Percentiles rank a stretch among this genome's conserved stretches.
Conservation (phyloP, 2,797 vertebrate species). For the Monodelphis domestica region DNA sequence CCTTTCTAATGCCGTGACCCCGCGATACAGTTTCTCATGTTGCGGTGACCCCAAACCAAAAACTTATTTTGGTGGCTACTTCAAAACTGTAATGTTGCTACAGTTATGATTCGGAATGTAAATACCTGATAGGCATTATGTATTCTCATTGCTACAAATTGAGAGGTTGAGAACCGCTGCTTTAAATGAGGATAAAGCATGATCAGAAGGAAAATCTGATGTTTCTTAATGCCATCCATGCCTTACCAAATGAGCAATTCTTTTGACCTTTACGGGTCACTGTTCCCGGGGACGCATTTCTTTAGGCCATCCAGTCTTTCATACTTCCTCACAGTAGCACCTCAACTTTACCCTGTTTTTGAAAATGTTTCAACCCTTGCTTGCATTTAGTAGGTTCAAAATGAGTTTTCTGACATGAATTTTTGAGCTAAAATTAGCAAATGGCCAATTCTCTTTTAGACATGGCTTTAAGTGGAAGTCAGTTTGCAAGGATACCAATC, state of each 20-base stretch:
- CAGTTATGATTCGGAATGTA: too few species aligned
- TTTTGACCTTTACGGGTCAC: not conserved
- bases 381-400: not conserved
- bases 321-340: not conserved
- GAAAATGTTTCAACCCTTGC: not conserved
- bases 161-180: too few species aligned
- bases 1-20: too few species aligned
- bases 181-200: constrained; percentile 57
- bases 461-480: not conserved
- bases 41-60: too few species aligned
- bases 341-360: too few species aligned
- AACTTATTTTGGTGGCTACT: too few species aligned
- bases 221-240: constrained; percentile 34
- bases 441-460: not conserved
- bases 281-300: rapidly evolving
- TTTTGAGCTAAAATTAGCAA: not conserved
- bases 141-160: too few species aligned
- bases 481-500: not conserved
- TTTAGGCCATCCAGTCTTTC: not conserved
- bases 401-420: not conserved
- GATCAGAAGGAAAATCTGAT: constrained; percentile 48
- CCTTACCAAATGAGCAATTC: constrained; percentile 17
- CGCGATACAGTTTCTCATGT: too few species aligned
- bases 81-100: too few species aligned
- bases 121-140: too few species aligned